Base-by-base conservation (phyloP, 2,113 vertebrate genomes). In the Pteruthius melanotis region DNA sequence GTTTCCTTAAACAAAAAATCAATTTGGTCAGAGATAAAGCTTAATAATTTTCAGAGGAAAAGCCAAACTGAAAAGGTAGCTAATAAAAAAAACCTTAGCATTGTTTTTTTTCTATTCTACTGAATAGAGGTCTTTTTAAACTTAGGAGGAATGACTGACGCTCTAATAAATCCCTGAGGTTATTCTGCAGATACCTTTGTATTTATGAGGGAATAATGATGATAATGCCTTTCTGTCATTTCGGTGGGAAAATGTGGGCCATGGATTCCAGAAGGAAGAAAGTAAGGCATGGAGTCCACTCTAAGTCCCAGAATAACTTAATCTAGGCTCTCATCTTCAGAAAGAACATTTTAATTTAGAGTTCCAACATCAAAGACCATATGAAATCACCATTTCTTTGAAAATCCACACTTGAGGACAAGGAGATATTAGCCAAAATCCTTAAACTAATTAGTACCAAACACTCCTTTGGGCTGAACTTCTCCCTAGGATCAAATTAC, bases 311-410 rank as follows among this genome's bases (percentile, higher is more conserved):
- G 52, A 88, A 66, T 95, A 94, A 90, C 83, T 95, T 96, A 87
- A 91, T 95, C 91, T 81, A 86, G 49, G 47, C 28, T 87, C 90
- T 95, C 93, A 92, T 90, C 92, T 88, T 94, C 64, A 83, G 76
- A 95, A 90, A 89, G 94, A 92, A 89, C 92, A 93, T 81, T 96
- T 96, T 93, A 86, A 96, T 94, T 95, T 78, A 95, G 72, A 81
- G 39, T 89, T 90, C 44, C 76, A 94, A 52, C 64, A 93, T 84
- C 90, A 95, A 96, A 94, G 61, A 91, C 68, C 53, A 40, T 33
- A 92, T 27, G 45, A 95, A 95, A 94, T 86, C 88, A 91, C 39
- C 23, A 66, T 80, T 80, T 86, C 90, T 96, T 90, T 92, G 72
- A 86, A 94, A 97, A 96, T 81, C 40, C 28, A 52, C 35, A 68